These are phyloP conservation scores for Austrolebias charrua DNA, from an alignment of 2,797 vertebrate genomes.

Conservation along the genomic window DNA sequence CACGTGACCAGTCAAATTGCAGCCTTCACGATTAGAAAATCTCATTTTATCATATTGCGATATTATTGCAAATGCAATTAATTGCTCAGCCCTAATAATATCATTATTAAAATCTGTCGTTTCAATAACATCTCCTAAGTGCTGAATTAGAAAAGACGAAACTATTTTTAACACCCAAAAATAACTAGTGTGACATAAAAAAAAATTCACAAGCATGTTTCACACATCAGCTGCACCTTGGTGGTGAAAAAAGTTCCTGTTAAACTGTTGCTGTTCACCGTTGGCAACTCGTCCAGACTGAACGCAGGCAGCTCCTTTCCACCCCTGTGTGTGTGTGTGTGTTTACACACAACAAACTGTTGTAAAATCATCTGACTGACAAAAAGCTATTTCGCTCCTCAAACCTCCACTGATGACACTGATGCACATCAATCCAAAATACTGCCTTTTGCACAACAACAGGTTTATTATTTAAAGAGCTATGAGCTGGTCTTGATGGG, in stretches of 20 bases:
- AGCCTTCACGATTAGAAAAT: no score
- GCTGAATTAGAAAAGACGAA: slow-evolving; percentile 6
- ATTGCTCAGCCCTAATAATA: no score
- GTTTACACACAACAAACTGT: not conserved
- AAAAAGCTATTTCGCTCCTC: not conserved
- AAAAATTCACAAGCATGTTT: not conserved
- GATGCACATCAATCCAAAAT: not conserved
- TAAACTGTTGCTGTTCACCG: not conserved
- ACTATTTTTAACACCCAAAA: no score
- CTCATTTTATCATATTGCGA: no score
- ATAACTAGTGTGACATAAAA: no score
- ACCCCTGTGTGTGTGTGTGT: not conserved
- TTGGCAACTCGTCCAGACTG: not conserved
- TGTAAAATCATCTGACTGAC: not conserved
- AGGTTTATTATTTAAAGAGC: no score
- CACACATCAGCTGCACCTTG: not conserved
- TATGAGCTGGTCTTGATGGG: no score
- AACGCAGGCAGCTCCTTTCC: not conserved
- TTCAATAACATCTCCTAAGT: not conserved
- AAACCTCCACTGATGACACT: no score
- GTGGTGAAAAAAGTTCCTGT: not conserved
- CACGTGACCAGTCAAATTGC: no score
- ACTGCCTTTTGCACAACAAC: no score
- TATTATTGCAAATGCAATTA: no score
- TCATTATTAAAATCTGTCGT: no score